Evolutionary conservation across 2,888 invertebrate genomes (phyloP).

Genomic region (Agonum fuliginosum): DNA sequence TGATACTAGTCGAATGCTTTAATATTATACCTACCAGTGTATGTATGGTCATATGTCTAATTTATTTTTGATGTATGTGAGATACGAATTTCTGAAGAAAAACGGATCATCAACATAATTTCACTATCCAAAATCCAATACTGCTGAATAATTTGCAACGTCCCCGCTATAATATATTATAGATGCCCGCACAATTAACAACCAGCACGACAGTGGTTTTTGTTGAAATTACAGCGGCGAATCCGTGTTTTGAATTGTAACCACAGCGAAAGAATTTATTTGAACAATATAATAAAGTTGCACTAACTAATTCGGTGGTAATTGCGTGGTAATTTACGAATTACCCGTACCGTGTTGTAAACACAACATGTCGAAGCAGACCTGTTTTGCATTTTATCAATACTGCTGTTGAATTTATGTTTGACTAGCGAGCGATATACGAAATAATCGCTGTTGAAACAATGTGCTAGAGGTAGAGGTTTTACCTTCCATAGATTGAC

Average conservation of each 20-base stretch:
- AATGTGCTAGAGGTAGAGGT: too few relatives aligned
- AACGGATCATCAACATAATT: too few relatives aligned
- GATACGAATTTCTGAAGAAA: too few relatives aligned
- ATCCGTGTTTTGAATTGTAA: constrained; percentile 29
- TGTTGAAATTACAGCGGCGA: constrained; percentile 17
- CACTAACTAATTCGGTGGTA: constrained; percentile 34
- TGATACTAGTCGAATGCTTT: too few relatives aligned
- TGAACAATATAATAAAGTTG: constrained; percentile 32
- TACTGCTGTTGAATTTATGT: constrained; percentile 44
- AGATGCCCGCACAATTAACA: too few relatives aligned
- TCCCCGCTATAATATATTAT: too few relatives aligned
- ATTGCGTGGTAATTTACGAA: constrained; percentile 44
- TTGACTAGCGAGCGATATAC: constrained; percentile 30
- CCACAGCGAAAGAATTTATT: constrained; percentile 34
- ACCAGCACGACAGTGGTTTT: background rate
- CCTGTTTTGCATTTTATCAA: constrained; percentile 55
- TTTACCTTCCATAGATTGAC: too few relatives aligned
- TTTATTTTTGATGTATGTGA: too few relatives aligned
- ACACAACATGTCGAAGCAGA: constrained; percentile 30
- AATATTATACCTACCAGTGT: too few relatives aligned
- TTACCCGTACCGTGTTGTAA: constrained; percentile 38
- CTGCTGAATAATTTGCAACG: too few relatives aligned
- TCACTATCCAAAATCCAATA: too few relatives aligned
- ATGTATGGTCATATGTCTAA: too few relatives aligned
- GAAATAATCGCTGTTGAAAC: constrained; percentile 48